phyloP scores from a whole-genome alignment of 2,888 invertebrate species.

The Camponotus fellah region DNA sequence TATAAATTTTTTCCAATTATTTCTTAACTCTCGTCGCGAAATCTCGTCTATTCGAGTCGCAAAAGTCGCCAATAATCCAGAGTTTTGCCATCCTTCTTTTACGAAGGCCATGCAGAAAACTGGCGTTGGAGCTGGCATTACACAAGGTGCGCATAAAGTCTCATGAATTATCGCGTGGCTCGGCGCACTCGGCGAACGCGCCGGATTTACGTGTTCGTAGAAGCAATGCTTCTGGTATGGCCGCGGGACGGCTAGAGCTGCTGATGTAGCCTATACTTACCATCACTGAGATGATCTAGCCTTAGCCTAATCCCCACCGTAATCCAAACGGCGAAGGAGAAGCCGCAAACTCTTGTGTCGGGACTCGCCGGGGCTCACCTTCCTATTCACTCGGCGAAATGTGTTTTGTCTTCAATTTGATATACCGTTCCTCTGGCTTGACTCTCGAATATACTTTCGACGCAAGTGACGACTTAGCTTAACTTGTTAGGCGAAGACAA shows the following conservation, averaged over 20 bases:
- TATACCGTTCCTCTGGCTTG: slow-evolving; percentile 41
- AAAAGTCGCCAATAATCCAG: slow-evolving; percentile 17
- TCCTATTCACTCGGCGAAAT: slow-evolving; percentile 59
- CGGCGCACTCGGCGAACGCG: slow-evolving; percentile 63
- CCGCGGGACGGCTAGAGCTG: slow-evolving; percentile 75
- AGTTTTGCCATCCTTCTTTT: slow-evolving; percentile 17
- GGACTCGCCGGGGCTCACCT: slow-evolving; percentile 63
- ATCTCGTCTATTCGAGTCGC: not conserved
- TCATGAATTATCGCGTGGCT: slow-evolving; percentile 79
- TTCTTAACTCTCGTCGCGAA: not conserved
- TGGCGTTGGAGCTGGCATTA: slow-evolving; percentile 69
- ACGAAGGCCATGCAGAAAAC: slow-evolving; percentile 40
- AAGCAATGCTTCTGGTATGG: slow-evolving; percentile 77
- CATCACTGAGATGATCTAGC: slow-evolving; percentile 81
- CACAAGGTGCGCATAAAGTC: slow-evolving; percentile 78
- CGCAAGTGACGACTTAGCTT: slow-evolving; percentile 20
- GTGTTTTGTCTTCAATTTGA: slow-evolving; percentile 52
- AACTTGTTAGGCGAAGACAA: slow-evolving; percentile 31
- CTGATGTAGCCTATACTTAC: slow-evolving; percentile 81
- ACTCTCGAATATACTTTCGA: slow-evolving; percentile 30
- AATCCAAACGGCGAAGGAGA: slow-evolving; percentile 71
- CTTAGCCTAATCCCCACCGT: slow-evolving; percentile 73
- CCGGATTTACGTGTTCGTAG: slow-evolving; percentile 77
- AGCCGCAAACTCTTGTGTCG: slow-evolving; percentile 67
- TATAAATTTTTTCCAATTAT: not conserved